Evolutionary conservation across 2,888 invertebrate genomes (phyloP).

Genomic region (Mythimna pallens): DNA sequence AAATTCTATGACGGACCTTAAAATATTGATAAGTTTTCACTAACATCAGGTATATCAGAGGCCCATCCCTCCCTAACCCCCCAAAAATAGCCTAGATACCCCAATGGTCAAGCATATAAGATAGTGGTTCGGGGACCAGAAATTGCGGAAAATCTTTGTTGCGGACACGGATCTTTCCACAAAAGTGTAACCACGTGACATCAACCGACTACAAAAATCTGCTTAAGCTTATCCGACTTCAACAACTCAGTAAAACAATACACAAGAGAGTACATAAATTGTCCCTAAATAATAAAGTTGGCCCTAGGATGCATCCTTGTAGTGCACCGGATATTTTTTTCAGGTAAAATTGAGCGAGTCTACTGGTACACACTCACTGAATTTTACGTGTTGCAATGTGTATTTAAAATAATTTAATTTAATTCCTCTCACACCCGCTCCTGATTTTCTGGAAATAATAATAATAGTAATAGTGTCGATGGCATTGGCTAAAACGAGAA

Average conservation of each 20-base stretch:
- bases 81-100: too few species aligned
- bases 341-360: background rate
- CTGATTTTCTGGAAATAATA: background rate
- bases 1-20: too few species aligned
- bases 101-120: too few species aligned
- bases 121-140: background rate
- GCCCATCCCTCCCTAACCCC: too few species aligned
- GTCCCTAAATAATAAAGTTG: background rate
- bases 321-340: background rate
- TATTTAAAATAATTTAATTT: background rate
- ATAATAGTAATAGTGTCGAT: background rate
- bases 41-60: too few species aligned
- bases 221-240: too few species aligned
- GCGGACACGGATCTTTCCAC: background rate
- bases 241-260: too few species aligned
- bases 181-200: background rate
- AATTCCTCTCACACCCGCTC: too few species aligned
- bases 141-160: background rate
- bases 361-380: background rate
- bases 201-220: too few species aligned
- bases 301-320: constrained; percentile 1
- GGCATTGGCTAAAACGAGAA: background rate
- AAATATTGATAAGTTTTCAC: too few species aligned
- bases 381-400: background rate
- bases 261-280: too few species aligned